Evolutionary conservation across 2,797 vertebrate genomes (phyloP).

Genomic region (Chaenodraco wilsoni): DNA sequence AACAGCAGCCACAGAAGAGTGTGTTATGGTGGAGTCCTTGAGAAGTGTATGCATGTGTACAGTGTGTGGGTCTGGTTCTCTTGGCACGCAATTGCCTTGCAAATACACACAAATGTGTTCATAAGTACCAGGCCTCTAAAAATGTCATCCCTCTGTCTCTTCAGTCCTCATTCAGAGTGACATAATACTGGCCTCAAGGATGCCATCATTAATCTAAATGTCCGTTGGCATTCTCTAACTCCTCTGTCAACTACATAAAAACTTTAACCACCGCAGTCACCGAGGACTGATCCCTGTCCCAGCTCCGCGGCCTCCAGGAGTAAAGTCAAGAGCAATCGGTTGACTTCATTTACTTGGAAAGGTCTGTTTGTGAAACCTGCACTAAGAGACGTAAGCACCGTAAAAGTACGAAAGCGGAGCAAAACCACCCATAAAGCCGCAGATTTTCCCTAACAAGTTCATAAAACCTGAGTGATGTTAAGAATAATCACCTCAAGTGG

Average conservation of each 20-base stretch:
- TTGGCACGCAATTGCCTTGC: conserved; percentile 45
- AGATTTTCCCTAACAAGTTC: conserved; percentile 64
- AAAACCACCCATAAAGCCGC: conserved; percentile 59
- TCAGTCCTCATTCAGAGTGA: conserved; percentile 76
- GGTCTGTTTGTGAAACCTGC: conserved; percentile 81
- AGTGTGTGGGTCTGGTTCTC: conserved; percentile 26
- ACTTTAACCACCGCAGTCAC: conserved; percentile 66
- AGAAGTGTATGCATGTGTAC: conserved; percentile 44
- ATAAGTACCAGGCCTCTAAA: conserved; percentile 69
- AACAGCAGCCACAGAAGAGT: conserved; percentile 56
- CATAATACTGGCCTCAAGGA: conserved; percentile 75
- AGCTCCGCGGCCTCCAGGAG: conserved; percentile 64
- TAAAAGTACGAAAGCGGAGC: conserved; percentile 51
- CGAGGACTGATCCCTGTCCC: conserved; percentile 70
- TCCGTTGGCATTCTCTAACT: conserved; percentile 74
- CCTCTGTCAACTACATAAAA: conserved; percentile 77
- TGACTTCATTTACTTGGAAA: conserved; percentile 80
- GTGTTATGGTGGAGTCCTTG: conserved; percentile 49
- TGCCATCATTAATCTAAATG: conserved; percentile 77
- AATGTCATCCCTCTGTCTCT: conserved; percentile 76
- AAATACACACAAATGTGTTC: conserved; percentile 70
- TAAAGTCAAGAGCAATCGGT: conserved; percentile 78
- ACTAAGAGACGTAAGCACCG: conserved; percentile 67
- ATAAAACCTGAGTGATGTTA: conserved; percentile 70
- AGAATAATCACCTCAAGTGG: conserved; percentile 66